A percentile compares a stretch with the other conserved stretches of the same genome.
Evolutionary conservation across 1,140 invertebrate genomes (phyloP).

Genomic region (Popillia japonica): DNA sequence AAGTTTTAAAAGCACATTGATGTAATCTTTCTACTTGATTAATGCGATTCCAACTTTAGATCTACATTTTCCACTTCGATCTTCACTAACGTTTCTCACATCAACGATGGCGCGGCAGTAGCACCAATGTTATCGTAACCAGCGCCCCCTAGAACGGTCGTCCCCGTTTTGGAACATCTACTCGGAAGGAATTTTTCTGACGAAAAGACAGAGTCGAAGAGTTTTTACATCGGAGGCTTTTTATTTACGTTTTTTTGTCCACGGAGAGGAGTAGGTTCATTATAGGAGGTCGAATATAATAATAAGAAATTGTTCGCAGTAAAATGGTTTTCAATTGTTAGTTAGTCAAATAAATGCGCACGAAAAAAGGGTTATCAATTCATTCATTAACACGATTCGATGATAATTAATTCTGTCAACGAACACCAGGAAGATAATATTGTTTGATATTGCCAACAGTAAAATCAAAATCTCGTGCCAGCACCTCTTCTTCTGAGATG

Average conservation of each 20-base stretch:
- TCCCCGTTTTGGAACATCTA: background rate
- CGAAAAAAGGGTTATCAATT: too few species aligned
- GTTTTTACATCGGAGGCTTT: background rate
- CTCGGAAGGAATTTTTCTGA: background rate
- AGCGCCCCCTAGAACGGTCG: background rate
- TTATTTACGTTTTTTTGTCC: background rate
- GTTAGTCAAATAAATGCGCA: too few species aligned
- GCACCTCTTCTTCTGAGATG: too few species aligned
- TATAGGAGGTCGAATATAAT: background rate
- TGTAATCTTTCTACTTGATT: slow-evolving; percentile 48
- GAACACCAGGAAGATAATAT: too few species aligned
- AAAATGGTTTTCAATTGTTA: background rate
- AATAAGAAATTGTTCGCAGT: background rate
- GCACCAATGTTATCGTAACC: background rate
- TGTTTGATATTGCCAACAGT: too few species aligned
- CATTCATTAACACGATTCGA: too few species aligned
- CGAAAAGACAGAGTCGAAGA: background rate
- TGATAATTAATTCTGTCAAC: too few species aligned
- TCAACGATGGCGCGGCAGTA: background rate
- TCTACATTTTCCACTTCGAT: slow-evolving; percentile 26
- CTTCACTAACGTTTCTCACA: slow-evolving; percentile 1
- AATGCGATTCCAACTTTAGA: slow-evolving; percentile 45
- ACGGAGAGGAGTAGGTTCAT: background rate
- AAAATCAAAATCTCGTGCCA: too few species aligned
- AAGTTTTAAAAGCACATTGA: slow-evolving; percentile 47